Conservation (phyloP, 2,797 vertebrate species). For the Geotrypetes seraphini region DNA sequence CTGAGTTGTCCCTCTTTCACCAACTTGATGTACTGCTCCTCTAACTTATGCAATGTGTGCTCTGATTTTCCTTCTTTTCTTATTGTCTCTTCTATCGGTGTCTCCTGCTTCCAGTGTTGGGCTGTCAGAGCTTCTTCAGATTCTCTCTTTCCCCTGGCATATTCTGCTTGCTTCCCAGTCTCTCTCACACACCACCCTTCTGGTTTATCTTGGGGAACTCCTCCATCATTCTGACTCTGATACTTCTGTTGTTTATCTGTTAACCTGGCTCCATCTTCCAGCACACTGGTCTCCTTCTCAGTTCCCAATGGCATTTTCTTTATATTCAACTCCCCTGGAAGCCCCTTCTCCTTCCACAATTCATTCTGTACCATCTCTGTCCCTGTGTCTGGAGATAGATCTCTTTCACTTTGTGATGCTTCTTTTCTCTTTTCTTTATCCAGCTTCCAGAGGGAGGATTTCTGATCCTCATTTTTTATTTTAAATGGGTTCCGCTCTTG, state of each 20-base stretch:
- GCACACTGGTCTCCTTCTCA: not conserved
- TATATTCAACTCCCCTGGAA: slow-evolving; percentile 42
- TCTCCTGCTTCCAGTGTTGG: not conserved
- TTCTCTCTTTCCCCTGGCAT: not conserved
- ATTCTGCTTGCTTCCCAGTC: too few relatives aligned
- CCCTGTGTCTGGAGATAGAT: not conserved
- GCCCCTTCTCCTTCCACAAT: slow-evolving; percentile 29
- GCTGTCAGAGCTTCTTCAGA: not conserved
- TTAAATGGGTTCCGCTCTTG: slow-evolving; percentile 79
- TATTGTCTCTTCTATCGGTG: not conserved
- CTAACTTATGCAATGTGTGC: not conserved
- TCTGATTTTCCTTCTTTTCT: not conserved
- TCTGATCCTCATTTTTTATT: slow-evolving; percentile 42
- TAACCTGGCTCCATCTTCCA: not conserved
- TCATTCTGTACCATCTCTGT: slow-evolving; percentile 14
- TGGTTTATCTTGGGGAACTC: not conserved
- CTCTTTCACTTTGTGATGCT: too few relatives aligned
- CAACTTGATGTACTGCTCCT: not conserved
- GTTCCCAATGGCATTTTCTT: slow-evolving; percentile 28
- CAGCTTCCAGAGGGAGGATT: slow-evolving; percentile 45
- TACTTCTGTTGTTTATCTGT: too few relatives aligned
- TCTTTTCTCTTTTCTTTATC: slow-evolving; percentile 20
- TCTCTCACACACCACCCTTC: too few relatives aligned
- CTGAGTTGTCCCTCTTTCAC: not conserved
- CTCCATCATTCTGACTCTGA: not conserved